phyloP scores from a whole-genome alignment of 2,113 vertebrate species.

The Thomomys bottae region DNA sequence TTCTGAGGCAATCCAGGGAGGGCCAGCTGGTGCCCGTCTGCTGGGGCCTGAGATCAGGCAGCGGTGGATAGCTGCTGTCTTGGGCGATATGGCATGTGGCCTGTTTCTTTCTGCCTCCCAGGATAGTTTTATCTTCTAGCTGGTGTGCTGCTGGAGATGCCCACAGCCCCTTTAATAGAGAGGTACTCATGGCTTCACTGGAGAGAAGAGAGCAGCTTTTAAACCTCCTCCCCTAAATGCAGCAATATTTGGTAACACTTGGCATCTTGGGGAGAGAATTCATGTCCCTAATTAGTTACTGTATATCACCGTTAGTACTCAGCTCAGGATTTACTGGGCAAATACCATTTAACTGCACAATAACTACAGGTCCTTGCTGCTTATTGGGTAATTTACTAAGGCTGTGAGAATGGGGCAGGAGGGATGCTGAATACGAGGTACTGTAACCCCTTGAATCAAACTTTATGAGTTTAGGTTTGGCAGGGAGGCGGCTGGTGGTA shows the following conservation, averaged over 20 bases:
- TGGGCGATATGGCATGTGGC: not conserved
- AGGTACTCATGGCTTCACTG: slow-evolving; percentile 53
- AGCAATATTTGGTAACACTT: slow-evolving; percentile 75
- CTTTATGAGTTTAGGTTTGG: slow-evolving; percentile 80
- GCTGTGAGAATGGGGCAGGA: slow-evolving; percentile 76
- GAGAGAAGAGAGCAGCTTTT: slow-evolving; percentile 44
- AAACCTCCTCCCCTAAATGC: slow-evolving; percentile 25
- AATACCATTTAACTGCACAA: slow-evolving; percentile 82
- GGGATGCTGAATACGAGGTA: slow-evolving; percentile 72
- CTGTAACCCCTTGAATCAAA: slow-evolving; percentile 81
- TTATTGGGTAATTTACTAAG: slow-evolving; percentile 83
- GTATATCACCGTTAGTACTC: slow-evolving; percentile 78
- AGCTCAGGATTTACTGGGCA: slow-evolving; percentile 79
- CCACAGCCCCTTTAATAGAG: not conserved
- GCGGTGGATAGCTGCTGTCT: not conserved
- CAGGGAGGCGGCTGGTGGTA: slow-evolving; percentile 56
- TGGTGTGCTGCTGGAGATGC: not conserved
- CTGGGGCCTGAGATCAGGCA: not conserved
- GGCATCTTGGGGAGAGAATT: slow-evolving; percentile 76
- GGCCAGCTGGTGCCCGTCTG: not conserved
- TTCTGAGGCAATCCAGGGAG: not conserved
- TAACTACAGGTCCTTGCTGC: slow-evolving; percentile 79
- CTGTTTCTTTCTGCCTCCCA: not conserved
- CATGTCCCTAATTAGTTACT: slow-evolving; percentile 81
- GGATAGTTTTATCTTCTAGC: not conserved